Evolutionary conservation across 2,888 invertebrate species (phyloP), one percentile per base, ranked within the genome.

Genomic region (Flabesymbios commensalis): DNA sequence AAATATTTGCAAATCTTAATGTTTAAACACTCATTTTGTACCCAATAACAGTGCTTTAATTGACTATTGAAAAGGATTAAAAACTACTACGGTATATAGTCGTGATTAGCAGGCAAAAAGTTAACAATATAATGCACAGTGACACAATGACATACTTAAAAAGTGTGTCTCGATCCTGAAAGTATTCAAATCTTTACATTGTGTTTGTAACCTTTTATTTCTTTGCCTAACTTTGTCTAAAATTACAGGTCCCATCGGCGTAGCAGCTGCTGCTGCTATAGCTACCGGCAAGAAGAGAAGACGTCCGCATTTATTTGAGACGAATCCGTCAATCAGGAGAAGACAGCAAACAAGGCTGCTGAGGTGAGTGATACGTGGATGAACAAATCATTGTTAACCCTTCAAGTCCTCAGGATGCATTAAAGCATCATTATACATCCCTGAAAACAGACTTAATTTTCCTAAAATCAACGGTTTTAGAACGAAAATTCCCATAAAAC

Each of bases 181-280:
- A 19, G 19, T 47, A 22, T 47, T 3, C 31, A 10, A 26, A 31
- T n/a, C 32, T 32, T 32, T 4, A 31, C 26, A 19, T 3, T 4
- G n/a, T 52, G 5, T 32, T 52, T 14, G 26, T 41, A 19, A 24
- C 29, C 7, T 26, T 2, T 31, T 4, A 28, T 5, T 10, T 22
- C 14, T 33, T 24, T 57, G 10, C 29, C 39, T 31, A 10, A 56
- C 10, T 32, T 56, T 29, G 10, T 10, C 3, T 42, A 41, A 26
- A n/a, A 17, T n/a, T 62, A 17, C 79, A 92, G 92, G 93, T 63
- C 94, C 95, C 14, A 91, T 95, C 61, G 96, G 96, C 49, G 93
- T 96, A 83, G 96, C 96, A 24, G 96, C 96, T 2, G 96, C 96
- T 2, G 95, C 96, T 45, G 96, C 96, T 45, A 96, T 96, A 74